A percentile compares a stretch with the other conserved stretches of the same genome.
Evolutionary conservation across 2,888 invertebrate genomes (phyloP).

Genomic region (Limenitis camilla): DNA sequence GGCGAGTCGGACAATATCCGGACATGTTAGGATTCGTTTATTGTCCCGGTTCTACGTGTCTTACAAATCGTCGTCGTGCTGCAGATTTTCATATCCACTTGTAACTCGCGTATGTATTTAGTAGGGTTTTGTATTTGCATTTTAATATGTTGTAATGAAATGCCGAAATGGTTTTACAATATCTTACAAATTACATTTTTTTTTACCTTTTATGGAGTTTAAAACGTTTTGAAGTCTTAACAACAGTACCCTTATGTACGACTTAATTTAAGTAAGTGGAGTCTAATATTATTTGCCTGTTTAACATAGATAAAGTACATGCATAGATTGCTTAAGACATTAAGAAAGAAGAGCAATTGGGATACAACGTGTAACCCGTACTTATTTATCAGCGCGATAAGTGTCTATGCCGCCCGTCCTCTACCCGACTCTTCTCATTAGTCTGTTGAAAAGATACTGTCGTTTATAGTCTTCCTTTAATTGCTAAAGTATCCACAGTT

Average conservation of each 20-base stretch:
- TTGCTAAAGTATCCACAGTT: constrained; percentile 53
- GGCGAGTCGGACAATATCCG: constrained; percentile 53
- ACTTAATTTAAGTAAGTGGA: constrained; percentile 49
- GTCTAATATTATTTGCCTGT: constrained; percentile 43
- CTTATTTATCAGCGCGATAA: constrained; percentile 68
- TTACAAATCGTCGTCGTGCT: constrained; percentile 45
- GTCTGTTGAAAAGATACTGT: constrained; percentile 52
- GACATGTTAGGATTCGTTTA: constrained; percentile 62
- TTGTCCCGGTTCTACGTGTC: constrained; percentile 51
- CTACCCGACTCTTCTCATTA: constrained; percentile 59
- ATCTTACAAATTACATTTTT: too few species aligned
- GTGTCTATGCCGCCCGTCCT: constrained; percentile 48
- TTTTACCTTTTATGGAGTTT: too few species aligned
- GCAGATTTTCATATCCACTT: constrained; percentile 42
- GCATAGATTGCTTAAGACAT: constrained; percentile 50
- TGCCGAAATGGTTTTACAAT: too few species aligned
- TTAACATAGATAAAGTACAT: constrained; percentile 51
- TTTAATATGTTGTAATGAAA: background rate
- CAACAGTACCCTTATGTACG: too few species aligned
- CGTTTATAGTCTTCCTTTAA: constrained; percentile 55
- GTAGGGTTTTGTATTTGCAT: constrained; percentile 22
- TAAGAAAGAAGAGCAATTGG: constrained; percentile 51
- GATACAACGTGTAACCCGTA: constrained; percentile 60
- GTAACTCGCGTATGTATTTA: constrained; percentile 39
- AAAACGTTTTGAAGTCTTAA: too few species aligned